These are phyloP conservation scores for Eristalinus sepulchralis DNA, from an alignment of 2,888 invertebrate species.

Conservation along the genomic window DNA sequence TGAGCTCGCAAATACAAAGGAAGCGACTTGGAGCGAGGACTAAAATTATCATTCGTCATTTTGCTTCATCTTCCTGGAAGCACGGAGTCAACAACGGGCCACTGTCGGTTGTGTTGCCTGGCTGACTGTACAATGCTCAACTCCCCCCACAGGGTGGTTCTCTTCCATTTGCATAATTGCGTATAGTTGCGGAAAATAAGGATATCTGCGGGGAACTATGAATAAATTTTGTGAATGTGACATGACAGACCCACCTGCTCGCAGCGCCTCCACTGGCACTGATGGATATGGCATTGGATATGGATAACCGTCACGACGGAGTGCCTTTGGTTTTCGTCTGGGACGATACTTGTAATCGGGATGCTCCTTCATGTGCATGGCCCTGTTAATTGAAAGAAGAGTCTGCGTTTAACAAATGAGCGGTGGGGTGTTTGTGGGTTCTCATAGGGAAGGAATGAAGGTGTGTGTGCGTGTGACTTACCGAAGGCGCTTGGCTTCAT, in stretches of 20 bases:
- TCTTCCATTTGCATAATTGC: conserved; percentile 68
- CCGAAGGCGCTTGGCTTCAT: conserved; percentile 95
- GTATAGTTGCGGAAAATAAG: conserved; percentile 70
- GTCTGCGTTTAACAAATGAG: conserved; percentile 41
- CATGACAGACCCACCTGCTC: conserved; percentile 86
- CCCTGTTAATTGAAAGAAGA: conserved; percentile 81
- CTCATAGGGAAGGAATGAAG: not conserved
- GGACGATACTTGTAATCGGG: conserved; percentile 97
- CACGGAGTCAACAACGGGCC: conserved; percentile 30
- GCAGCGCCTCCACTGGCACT: conserved; percentile 92
- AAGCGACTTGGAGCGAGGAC: conserved; percentile 54
- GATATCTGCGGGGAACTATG: conserved; percentile 48
- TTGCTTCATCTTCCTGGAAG: conserved; percentile 51
- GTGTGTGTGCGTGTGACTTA: conserved; percentile 72
- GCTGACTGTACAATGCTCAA: too few relatives aligned
- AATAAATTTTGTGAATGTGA: conserved; percentile 39
- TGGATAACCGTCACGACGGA: conserved; percentile 94
- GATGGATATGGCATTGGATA: conserved; percentile 96
- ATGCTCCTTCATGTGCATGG: conserved; percentile 97
- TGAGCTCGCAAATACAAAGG: not conserved
- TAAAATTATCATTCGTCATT: conserved; percentile 65
- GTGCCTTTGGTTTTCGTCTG: conserved; percentile 92
- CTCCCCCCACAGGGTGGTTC: not conserved
- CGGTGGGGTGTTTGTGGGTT: not conserved
- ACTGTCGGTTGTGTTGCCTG: too few relatives aligned